Evolutionary conservation across 2,888 invertebrate species (phyloP).

Genomic region (Pteria penguin): DNA sequence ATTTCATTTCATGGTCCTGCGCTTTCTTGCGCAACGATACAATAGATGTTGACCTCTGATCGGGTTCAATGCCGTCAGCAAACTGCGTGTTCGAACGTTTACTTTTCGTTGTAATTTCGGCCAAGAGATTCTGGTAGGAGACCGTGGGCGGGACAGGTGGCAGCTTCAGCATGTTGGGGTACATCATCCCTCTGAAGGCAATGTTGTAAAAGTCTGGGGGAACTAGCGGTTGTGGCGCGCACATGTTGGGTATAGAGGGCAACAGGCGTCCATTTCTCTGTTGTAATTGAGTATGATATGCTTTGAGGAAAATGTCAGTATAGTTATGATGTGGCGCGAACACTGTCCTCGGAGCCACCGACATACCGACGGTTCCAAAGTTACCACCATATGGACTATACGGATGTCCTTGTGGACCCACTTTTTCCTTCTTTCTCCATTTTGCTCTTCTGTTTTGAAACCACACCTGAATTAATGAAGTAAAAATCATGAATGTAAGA

Average conservation of each 20-base stretch:
- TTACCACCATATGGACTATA: constrained; percentile 50
- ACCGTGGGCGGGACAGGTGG: constrained; percentile 57
- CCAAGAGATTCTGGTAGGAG: constrained; percentile 73
- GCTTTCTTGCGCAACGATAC: constrained; percentile 69
- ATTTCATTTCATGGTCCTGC: constrained; percentile 66
- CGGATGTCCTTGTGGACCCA: constrained; percentile 71
- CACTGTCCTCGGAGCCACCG: constrained; percentile 40
- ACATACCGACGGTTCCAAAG: constrained; percentile 42
- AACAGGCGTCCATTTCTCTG: constrained; percentile 40
- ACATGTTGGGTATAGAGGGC: constrained; percentile 32
- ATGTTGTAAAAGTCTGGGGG: constrained; percentile 39
- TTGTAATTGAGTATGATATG: constrained; percentile 71
- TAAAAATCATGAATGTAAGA: no score
- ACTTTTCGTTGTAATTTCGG: constrained; percentile 63
- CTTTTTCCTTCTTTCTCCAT: constrained; percentile 98
- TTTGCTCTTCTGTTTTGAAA: constrained; percentile 99
- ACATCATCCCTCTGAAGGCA: constrained; percentile 30
- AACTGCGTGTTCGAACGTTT: background rate
- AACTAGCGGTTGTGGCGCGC: constrained; percentile 28
- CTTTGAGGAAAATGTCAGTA: constrained; percentile 73
- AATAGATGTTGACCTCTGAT: constrained; percentile 65
- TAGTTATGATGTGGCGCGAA: constrained; percentile 59
- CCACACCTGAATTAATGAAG: constrained; percentile 99
- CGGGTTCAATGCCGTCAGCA: constrained; percentile 32
- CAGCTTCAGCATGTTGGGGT: constrained; percentile 22